Conservation (phyloP, 2,797 vertebrate species). For the Cryptoprocta ferox region DNA sequence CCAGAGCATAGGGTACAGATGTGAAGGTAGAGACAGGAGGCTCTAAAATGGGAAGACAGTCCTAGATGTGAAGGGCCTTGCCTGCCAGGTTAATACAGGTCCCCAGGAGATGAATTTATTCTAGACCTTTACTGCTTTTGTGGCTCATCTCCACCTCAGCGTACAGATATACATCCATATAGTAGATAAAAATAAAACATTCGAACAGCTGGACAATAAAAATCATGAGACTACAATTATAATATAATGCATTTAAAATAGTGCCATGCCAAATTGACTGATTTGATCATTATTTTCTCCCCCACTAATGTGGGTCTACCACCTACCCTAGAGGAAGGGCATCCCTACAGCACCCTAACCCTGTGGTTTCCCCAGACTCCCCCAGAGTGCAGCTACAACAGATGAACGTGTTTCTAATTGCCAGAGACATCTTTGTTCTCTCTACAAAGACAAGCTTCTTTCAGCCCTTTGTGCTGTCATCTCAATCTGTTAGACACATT, state of each 20-base stretch:
- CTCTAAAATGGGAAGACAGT: background rate
- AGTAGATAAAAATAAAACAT: slow-evolving; percentile 2
- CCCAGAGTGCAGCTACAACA: slow-evolving; percentile 62
- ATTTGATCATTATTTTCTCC: background rate
- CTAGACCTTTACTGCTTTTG: background rate
- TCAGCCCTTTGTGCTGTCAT: slow-evolving; percentile 74
- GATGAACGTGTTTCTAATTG: slow-evolving; percentile 76
- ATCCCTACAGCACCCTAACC: background rate
- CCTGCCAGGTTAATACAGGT: background rate
- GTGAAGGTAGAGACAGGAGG: background rate
- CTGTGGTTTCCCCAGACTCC: slow-evolving; percentile 14
- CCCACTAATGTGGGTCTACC: background rate
- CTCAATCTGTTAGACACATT: slow-evolving; percentile 72
- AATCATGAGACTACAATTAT: background rate
- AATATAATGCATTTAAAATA: background rate
- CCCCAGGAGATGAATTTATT: background rate
- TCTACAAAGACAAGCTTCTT: slow-evolving; percentile 44
- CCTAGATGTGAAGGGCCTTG: background rate
- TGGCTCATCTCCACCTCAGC: background rate
- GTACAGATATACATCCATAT: background rate
- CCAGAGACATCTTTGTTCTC: slow-evolving; percentile 80
- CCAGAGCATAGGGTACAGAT: background rate
- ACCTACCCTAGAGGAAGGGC: background rate
- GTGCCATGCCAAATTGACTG: background rate
- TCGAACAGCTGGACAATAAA: background rate